These are phyloP conservation scores for Andrena bicolor DNA, from an alignment of 2,888 invertebrate genomes.

Conservation along the genomic window DNA sequence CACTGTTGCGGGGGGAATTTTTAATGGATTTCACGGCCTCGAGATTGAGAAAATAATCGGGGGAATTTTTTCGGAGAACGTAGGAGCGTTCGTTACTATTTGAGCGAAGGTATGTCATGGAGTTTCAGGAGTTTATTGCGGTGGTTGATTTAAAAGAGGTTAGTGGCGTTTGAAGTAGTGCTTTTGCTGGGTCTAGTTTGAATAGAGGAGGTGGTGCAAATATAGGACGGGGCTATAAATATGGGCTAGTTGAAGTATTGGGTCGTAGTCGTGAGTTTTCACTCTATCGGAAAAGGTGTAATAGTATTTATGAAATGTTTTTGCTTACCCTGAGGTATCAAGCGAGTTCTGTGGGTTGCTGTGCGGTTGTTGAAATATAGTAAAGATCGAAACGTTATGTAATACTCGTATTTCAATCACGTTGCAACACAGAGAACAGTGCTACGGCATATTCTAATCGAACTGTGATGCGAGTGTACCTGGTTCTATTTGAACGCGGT, in stretches of 20 bases:
- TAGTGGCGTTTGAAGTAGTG: no score
- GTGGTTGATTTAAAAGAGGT: no score
- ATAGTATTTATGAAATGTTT: no score
- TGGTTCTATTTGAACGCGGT: conserved; percentile 13
- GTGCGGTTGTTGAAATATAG: background rate
- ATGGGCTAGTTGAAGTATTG: no score
- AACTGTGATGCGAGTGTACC: background rate
- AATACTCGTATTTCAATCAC: background rate
- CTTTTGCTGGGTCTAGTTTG: no score
- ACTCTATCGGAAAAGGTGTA: no score
- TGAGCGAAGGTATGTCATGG: no score
- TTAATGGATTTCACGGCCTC: background rate
- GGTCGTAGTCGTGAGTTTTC: no score
- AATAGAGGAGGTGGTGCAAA: no score
- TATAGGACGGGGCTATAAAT: no score
- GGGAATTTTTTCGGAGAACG: background rate
- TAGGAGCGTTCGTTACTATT: background rate
- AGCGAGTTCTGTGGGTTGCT: background rate
- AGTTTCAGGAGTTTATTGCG: no score
- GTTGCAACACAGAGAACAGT: background rate
- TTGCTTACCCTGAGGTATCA: background rate
- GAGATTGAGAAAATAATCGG: background rate
- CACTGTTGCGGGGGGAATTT: background rate
- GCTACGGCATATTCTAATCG: background rate
- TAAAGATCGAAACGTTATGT: background rate